A percentile compares a stretch with the other conserved stretches of the same genome.
These are phyloP conservation scores for Hemibagrus wyckioides DNA, from an alignment of 2,113 vertebrate species.

Conservation along the genomic window DNA sequence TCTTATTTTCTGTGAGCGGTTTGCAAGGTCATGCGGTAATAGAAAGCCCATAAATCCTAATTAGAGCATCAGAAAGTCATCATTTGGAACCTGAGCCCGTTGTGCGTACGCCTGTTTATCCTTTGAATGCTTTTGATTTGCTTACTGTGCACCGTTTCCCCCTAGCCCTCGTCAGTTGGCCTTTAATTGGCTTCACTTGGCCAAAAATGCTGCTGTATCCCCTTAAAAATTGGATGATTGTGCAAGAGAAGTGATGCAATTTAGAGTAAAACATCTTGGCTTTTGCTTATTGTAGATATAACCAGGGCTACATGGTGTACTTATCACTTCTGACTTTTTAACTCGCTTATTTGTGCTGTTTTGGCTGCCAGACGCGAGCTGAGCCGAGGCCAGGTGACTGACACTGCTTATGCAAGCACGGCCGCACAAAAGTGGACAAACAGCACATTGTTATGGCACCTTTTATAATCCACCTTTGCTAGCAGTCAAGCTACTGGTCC, in stretches of 20 bases:
- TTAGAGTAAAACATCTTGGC: constrained; percentile 41
- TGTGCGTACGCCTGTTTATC: constrained; percentile 31
- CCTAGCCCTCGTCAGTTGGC: constrained; percentile 36
- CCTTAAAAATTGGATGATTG: constrained; percentile 47
- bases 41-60: constrained; percentile 33
- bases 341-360: constrained; percentile 30
- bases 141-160: constrained; percentile 40
- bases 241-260: constrained; percentile 56
- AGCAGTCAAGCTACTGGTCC: constrained; percentile 29
- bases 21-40: constrained; percentile 3
- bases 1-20: not conserved
- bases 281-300: constrained; percentile 40
- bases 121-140: constrained; percentile 46
- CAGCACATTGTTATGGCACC: constrained; percentile 32
- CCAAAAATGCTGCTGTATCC: constrained; percentile 53
- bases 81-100: constrained; percentile 27
- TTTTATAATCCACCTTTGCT: constrained; percentile 33
- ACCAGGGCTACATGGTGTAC: constrained; percentile 39
- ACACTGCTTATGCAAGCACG: constrained; percentile 29
- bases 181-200: constrained; percentile 57
- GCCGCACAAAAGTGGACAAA: constrained; percentile 22
- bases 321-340: constrained; percentile 36
- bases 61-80: constrained; percentile 33
- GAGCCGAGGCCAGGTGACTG: constrained; percentile 4
- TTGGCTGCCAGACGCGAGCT: constrained; percentile 12